A percentile compares a stretch with the other conserved stretches of the same genome.
These are phyloP conservation scores for Cydia splendana DNA, from an alignment of 1,140 invertebrate genomes.

Conservation along the genomic window DNA sequence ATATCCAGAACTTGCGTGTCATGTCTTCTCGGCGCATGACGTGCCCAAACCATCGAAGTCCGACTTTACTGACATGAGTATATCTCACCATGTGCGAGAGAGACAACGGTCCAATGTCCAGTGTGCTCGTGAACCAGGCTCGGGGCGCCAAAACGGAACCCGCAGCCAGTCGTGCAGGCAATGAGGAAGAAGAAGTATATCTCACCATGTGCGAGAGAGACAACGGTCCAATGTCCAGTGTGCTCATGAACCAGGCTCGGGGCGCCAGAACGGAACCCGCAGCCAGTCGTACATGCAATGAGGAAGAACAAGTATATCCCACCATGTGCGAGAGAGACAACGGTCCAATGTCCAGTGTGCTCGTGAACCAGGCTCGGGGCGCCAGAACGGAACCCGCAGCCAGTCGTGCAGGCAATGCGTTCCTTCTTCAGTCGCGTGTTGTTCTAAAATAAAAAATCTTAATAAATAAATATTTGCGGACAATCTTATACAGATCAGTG, in stretches of 20 bases:
- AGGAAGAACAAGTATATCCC: no score
- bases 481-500: no score
- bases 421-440: slow-evolving; percentile 40
- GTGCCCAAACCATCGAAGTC: no score
- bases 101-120: slow-evolving; percentile 64
- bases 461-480: no score
- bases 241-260: slow-evolving; percentile 64
- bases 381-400: slow-evolving; percentile 65
- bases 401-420: slow-evolving; percentile 56
- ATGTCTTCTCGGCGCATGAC: no score
- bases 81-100: slow-evolving; percentile 57
- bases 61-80: no score
- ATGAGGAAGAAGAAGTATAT: no score
- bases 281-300: slow-evolving; percentile 59
- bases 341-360: slow-evolving; percentile 67
- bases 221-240: slow-evolving; percentile 66
- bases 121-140: slow-evolving; percentile 65
- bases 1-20: no score
- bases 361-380: slow-evolving; percentile 63
- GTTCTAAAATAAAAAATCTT: slow-evolving; percentile 44
- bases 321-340: slow-evolving; percentile 63
- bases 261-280: slow-evolving; percentile 64
- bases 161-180: slow-evolving; percentile 62
- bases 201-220: slow-evolving; percentile 59
- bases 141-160: slow-evolving; percentile 63